Evolutionary conservation across 2,888 invertebrate genomes (phyloP), one percentile per base, ranked within the genome.

Genomic region (Amphipyra berbera): DNA sequence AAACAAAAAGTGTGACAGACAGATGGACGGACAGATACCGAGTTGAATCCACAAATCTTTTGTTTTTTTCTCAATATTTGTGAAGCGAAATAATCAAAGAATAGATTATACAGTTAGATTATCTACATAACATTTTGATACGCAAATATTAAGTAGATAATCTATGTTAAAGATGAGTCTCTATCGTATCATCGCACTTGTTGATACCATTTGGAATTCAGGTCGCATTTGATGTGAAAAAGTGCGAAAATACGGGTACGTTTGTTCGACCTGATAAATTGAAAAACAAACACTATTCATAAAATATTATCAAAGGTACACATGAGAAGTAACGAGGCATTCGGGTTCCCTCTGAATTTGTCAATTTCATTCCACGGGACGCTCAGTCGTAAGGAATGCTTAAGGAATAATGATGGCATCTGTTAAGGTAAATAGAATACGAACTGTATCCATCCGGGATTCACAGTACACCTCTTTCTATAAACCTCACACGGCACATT

Each of bases 391-490:
- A 83, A 82, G 84, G 79, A 87, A 87, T 90, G 83, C 85, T 91
- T 87, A 86, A 86, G 83, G 85, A 88, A 89, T 91, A 92, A 92
- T 91, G 89, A 89, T 86, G 84, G 86, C 88, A 90, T 90, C 89
- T 89, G 88, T 91, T 89, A 89, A 89, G 86, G 91, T 91, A 92
- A 93, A 92, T 92, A 92, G 90, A 92, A 92, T 89, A 90, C 90
- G 89, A 90, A 90, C 88, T 86, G 88, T 90, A 91, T 91, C 88
- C 90, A 88, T 90, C 86, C 82, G 90, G 89, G 92, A 91, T 90
- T 90, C 89, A 84, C 86, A 82, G 86, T 90, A 91, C 89, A 90
- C 89, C 89, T 91, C 90, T 90, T 91, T 90, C 90, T 90, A 88
- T 90, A 92, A 90, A 88, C 88, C 89, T 88, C 84, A 86, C 84